These are phyloP conservation scores for Willisornis vidua DNA, from an alignment of 2,113 vertebrate species.

Conservation along the genomic window DNA sequence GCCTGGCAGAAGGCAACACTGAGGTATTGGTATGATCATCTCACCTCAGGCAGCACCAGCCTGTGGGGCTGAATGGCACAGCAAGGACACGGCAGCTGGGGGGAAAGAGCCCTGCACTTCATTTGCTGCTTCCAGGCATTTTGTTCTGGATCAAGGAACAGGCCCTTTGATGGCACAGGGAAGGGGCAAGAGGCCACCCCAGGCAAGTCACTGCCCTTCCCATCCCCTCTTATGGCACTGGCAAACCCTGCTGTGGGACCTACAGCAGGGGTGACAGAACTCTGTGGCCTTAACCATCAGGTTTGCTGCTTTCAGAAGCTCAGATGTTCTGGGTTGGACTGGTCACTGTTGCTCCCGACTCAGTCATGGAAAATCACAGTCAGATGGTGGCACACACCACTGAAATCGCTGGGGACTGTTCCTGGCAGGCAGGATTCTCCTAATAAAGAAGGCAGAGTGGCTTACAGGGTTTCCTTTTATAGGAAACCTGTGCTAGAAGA, in stretches of 20 bases:
- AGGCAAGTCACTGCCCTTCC: background rate
- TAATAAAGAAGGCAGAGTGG: background rate
- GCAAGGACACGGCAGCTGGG: background rate
- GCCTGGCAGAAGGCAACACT: background rate
- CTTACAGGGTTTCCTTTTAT: background rate
- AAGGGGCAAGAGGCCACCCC: background rate
- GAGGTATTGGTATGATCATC: background rate
- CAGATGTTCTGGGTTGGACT: background rate
- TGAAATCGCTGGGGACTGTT: background rate
- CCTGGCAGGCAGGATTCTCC: background rate
- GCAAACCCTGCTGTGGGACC: background rate
- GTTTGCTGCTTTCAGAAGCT: background rate
- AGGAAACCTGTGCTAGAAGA: background rate
- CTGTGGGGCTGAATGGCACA: background rate
- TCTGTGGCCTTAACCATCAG: background rate
- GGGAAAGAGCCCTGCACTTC: background rate
- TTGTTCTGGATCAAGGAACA: background rate
- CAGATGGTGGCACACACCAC: too few species aligned
- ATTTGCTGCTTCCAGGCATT: background rate
- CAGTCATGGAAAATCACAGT: background rate
- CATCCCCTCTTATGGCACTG: accelerated
- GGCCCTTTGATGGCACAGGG: background rate
- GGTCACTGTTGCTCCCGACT: background rate
- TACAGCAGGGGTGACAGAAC: background rate
- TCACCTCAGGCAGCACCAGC: background rate